A percentile compares a stretch with the other conserved stretches of the same genome.
Conservation (phyloP, 2,888 invertebrate genomes). For the Bellardia bayeri region DNA sequence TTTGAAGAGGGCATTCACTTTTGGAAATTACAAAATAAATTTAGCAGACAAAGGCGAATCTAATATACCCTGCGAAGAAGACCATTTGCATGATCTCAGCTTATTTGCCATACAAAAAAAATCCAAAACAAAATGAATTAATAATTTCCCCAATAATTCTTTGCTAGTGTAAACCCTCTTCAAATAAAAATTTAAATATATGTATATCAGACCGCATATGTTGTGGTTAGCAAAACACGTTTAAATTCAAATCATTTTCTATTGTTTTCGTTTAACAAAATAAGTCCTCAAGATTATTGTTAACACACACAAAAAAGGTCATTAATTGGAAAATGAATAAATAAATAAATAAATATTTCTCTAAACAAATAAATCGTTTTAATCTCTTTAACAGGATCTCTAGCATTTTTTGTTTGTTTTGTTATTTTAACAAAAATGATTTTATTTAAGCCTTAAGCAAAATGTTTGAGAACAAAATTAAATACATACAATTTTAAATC, state of each 20-base stretch:
- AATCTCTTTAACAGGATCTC: conserved; percentile 57
- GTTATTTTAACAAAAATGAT: conserved; percentile 5
- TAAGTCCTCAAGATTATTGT: conserved; percentile 2
- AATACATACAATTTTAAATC: background rate
- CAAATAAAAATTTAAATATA: background rate
- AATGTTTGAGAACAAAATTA: background rate
- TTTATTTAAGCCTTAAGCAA: conserved; percentile 7
- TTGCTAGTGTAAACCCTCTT: background rate
- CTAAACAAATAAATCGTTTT: conserved; percentile 22
- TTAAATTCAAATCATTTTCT: no score
- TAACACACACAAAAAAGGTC: conserved; percentile 6
- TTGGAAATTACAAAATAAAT: no score
- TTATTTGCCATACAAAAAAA: background rate
- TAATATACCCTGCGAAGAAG: no score
- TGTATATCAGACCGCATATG: background rate
- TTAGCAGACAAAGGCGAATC: no score
- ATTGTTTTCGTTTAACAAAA: background rate
- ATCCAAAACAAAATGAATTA: background rate
- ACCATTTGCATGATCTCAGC: background rate
- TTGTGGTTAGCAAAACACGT: background rate
- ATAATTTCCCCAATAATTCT: background rate
- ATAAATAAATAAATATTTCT: background rate
- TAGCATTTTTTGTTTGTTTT: conserved; percentile 1
- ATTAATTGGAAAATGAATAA: conserved; percentile 23
- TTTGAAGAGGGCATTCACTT: no score